phyloP scores from a whole-genome alignment of 2,888 invertebrate species.

The Amphipoea lucens region DNA sequence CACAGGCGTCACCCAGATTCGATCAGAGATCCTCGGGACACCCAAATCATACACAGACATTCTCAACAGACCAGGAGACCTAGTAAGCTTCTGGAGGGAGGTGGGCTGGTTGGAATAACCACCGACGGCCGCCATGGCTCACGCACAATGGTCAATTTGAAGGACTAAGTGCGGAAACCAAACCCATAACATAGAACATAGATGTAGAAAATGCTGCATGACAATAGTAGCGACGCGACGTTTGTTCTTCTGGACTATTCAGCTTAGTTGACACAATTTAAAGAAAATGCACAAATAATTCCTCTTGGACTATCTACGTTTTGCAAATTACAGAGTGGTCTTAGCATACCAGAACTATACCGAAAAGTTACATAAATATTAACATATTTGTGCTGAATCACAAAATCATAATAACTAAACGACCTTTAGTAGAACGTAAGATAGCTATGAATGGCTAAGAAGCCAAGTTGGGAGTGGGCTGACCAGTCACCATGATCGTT shows the following conservation, averaged over 20 bases:
- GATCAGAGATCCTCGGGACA: no score
- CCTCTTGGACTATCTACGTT: neutral
- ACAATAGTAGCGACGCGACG: neutral
- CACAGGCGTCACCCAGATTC: no score
- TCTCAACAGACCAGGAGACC: no score
- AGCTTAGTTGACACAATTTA: neutral
- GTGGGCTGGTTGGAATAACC: no score
- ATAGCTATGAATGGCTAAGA: neutral
- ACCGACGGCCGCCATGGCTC: no score
- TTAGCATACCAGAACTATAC: neutral
- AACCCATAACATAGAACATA: no score
- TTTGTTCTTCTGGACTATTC: neutral
- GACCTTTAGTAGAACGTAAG: neutral
- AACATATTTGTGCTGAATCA: neutral
- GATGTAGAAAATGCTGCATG: neutral
- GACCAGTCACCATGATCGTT: neutral
- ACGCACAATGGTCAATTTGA: no score
- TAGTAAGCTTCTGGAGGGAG: no score
- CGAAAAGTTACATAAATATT: neutral
- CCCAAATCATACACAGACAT: no score
- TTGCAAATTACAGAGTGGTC: neutral
- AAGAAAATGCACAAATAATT: neutral
- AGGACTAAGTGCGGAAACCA: no score
- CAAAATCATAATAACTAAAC: neutral
- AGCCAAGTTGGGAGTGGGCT: neutral